Evolutionary conservation across 2,113 vertebrate species (phyloP).

Genomic region (Barbus barbus): DNA sequence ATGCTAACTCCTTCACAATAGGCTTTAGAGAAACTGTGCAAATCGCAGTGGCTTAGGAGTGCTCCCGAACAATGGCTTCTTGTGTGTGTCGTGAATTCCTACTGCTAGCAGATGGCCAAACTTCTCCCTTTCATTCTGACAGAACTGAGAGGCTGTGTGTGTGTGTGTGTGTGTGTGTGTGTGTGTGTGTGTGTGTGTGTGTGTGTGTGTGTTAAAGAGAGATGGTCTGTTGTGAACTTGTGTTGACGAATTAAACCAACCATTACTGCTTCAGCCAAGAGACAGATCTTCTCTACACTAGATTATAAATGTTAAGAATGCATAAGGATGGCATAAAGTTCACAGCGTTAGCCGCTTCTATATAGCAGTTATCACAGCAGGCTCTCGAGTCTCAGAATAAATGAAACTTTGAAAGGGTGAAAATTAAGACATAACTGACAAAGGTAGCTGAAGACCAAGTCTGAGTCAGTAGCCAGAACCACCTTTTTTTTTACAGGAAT

Average conservation of each 20-base stretch:
- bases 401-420: neutral
- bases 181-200: constrained; percentile 14
- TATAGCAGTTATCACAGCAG: neutral
- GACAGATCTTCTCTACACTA: neutral
- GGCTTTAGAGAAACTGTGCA: constrained; percentile 70
- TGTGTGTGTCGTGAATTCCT: constrained; percentile 70
- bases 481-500: neutral
- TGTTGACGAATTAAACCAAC: constrained; percentile 54
- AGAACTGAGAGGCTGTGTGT: constrained; percentile 22
- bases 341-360: neutral
- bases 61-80: constrained; percentile 73
- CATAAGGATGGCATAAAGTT: neutral
- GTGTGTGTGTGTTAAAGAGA: neutral
- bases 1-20: constrained; percentile 63
- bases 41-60: constrained; percentile 62
- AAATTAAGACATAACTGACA: neutral
- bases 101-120: constrained; percentile 69
- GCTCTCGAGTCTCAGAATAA: neutral
- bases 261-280: constrained; percentile 53
- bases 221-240: constrained; percentile 49
- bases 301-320: constrained; percentile 2
- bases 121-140: constrained; percentile 54
- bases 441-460: neutral
- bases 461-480: neutral
- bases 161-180: neutral